phyloP scores from a whole-genome alignment of 2,797 vertebrate genomes.

The Anguilla obscura region DNA sequence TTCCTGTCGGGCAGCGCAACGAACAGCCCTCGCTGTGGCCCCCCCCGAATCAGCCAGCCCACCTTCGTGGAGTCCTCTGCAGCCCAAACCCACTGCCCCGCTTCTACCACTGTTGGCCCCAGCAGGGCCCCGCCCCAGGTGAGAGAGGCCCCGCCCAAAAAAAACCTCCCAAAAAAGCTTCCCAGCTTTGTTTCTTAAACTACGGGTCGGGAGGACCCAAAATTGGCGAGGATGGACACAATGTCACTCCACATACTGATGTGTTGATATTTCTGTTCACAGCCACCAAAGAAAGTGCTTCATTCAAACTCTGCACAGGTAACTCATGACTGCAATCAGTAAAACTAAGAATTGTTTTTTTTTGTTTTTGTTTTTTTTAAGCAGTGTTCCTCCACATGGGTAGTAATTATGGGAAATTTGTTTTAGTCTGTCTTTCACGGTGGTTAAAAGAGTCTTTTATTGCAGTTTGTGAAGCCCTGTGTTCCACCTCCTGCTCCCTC shows the following conservation, averaged over 20 bases:
- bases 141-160: constrained; percentile 29
- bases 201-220: no score
- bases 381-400: background rate
- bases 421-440: background rate
- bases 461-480: constrained; percentile 39
- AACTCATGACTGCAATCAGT: constrained; percentile 13
- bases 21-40: constrained; percentile 18
- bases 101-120: constrained; percentile 30
- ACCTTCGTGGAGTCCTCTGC: constrained; percentile 59
- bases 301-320: constrained; percentile 49
- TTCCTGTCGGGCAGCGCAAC: constrained; percentile 54
- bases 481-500: constrained; percentile 30
- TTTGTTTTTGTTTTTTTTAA: background rate
- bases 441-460: background rate
- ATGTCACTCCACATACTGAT: background rate
- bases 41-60: constrained; percentile 58
- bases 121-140: constrained; percentile 62
- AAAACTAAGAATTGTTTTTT: background rate
- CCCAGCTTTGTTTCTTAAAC: no score
- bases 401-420: background rate
- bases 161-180: background rate
- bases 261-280: constrained; percentile 20
- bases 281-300: constrained; percentile 50
- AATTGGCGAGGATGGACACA: background rate
- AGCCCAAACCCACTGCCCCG: constrained; percentile 35